These are phyloP conservation scores for Sclerodermus sp. DNA, from an alignment of 2,888 invertebrate species.

Conservation along the genomic window DNA sequence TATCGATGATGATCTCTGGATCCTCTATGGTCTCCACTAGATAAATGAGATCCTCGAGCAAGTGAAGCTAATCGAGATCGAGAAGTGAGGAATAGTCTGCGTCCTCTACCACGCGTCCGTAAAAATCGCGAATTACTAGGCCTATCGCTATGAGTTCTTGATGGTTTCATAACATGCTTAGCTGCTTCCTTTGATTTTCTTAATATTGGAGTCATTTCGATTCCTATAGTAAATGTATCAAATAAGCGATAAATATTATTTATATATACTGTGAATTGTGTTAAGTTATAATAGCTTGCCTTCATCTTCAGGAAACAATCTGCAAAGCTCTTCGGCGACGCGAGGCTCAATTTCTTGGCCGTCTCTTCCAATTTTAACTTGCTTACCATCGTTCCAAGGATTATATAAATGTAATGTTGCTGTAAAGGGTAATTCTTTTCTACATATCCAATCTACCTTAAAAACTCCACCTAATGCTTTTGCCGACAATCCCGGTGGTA, in stretches of 20 bases:
- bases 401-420: slow-evolving; percentile 92
- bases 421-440: slow-evolving; percentile 90
- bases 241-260: neutral
- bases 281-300: slow-evolving; percentile 58
- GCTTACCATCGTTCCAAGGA: slow-evolving; percentile 98
- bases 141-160: slow-evolving; percentile 46
- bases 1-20: slow-evolving; percentile 50
- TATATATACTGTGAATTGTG: too few species aligned
- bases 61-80: slow-evolving; percentile 64
- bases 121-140: slow-evolving; percentile 47
- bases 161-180: slow-evolving; percentile 64
- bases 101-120: slow-evolving; percentile 50
- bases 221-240: slow-evolving; percentile 45
- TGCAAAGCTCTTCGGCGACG: slow-evolving; percentile 91
- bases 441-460: slow-evolving; percentile 95
- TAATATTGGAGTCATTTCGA: slow-evolving; percentile 86
- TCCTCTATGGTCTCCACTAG: slow-evolving; percentile 43
- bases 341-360: slow-evolving; percentile 97
- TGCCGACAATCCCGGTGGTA: slow-evolving; percentile 90
- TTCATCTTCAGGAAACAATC: slow-evolving; percentile 91
- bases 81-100: slow-evolving; percentile 68
- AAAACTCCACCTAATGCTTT: slow-evolving; percentile 95
- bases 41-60: slow-evolving; percentile 47
- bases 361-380: slow-evolving; percentile 98
- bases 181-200: slow-evolving; percentile 84